Base-by-base conservation (phyloP, 2,113 vertebrate species). In the Pelecanoides urinatrix region DNA sequence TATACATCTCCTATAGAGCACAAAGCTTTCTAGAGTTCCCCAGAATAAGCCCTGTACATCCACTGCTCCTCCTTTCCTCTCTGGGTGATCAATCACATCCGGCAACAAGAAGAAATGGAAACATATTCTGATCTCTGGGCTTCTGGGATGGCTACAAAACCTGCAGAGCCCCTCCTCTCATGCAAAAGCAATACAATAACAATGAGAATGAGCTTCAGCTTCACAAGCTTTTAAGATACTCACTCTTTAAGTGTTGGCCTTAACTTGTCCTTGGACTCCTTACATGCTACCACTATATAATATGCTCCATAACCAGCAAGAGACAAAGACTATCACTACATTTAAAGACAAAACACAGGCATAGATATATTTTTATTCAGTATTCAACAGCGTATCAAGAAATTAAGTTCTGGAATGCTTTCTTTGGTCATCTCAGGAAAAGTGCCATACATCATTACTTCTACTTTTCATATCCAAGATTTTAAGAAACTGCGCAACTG, bases 1-100 rank as follows among this genome's bases (percentile, higher is more conserved):
- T 81, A 94, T 86, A 86, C 74, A 86, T 92, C 88, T 92, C 92
- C 55, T 63, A 38, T 70, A 83, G 73, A 86, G 90, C 67, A 95
- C 67, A 88, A 63, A 84, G 74, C 45, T 70, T 97, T 76, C 92
- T 40, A 34, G 93, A 93, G 68, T 3, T 84, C 38, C 94, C 55
- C 68, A 73, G 76, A 91, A 94, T 36, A 11, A 94, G 59, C 90
- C 74, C 2, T 80, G 86, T 13, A 20, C 83, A 80, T 55, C 78
- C 56, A 44, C 58, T 84, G 58, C 40, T 90, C 73, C 53, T 88
- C 72, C 71, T 83, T 44, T 50, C 59, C 75, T 95, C 82, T 86
- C 34, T 30, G 67, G 75, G 72, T 80, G 86, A 95, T 96, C 90
- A 95, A 83, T 94, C 92, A 96, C 52, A 77, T 36, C 26, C 9